Evolutionary conservation across 2,113 vertebrate genomes (phyloP).

Genomic region (Zeus faber): DNA sequence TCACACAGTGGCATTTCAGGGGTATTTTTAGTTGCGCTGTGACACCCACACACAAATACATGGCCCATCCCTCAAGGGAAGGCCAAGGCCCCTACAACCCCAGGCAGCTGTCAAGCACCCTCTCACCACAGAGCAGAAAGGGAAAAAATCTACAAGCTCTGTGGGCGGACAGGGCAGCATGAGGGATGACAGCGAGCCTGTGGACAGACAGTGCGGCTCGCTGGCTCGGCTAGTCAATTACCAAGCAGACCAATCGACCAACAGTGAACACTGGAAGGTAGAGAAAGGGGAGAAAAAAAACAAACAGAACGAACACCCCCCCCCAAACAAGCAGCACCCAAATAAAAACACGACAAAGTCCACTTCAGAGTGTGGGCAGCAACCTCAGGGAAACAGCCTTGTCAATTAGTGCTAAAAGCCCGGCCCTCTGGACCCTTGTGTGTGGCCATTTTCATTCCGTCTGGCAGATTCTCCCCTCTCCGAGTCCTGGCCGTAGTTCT

Average conservation of each 20-base stretch:
- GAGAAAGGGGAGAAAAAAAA: not conserved
- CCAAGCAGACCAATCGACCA: slow-evolving; percentile 51
- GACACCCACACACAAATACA: not conserved
- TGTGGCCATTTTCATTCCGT: not conserved
- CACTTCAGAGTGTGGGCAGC: slow-evolving; percentile 25
- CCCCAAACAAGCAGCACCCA: not conserved
- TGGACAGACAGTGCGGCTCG: slow-evolving; percentile 37
- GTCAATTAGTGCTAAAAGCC: slow-evolving; percentile 55
- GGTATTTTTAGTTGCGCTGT: slow-evolving; percentile 69
- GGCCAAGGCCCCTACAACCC: slow-evolving; percentile 35
- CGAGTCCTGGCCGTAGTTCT: slow-evolving; percentile 2
- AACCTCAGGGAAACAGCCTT: slow-evolving; percentile 29
- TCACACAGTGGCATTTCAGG: slow-evolving; percentile 6
- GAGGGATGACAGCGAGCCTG: slow-evolving; percentile 51
- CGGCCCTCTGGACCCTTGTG: slow-evolving; percentile 14
- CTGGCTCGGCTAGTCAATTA: slow-evolving; percentile 65
- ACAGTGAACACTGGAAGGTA: slow-evolving; percentile 14
- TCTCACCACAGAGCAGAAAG: slow-evolving; percentile 12
- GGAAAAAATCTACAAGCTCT: slow-evolving; percentile 23
- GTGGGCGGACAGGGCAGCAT: slow-evolving; percentile 42
- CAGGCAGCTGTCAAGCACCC: slow-evolving; percentile 59
- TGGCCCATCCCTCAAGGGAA: slow-evolving; percentile 23
- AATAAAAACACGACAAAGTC: not conserved
- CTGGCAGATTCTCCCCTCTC: not conserved
- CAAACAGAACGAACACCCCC: not conserved